These are phyloP conservation scores for Osmoderma eremita DNA, from an alignment of 2,888 invertebrate genomes.

Conservation along the genomic window DNA sequence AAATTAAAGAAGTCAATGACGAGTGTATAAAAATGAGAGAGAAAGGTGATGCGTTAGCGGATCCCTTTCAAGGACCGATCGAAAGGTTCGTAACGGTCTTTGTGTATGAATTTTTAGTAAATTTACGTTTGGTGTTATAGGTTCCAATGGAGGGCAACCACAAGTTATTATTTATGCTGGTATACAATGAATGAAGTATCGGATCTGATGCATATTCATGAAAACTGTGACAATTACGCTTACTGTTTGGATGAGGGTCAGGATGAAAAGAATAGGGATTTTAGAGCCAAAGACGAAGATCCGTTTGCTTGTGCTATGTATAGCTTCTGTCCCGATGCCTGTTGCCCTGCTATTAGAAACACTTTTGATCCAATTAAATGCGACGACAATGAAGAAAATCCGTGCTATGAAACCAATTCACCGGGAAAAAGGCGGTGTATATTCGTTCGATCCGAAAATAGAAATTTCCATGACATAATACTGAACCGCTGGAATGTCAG, in stretches of 20 bases:
- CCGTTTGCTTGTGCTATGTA: conserved; percentile 71
- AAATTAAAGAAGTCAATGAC: conserved; percentile 63
- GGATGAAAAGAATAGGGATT: conserved; percentile 66
- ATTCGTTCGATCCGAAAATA: conserved; percentile 57
- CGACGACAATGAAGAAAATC: conserved; percentile 63
- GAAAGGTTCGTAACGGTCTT: conserved; percentile 11
- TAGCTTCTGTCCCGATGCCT: conserved; percentile 75
- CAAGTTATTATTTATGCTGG: conserved; percentile 76
- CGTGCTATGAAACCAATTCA: conserved; percentile 65
- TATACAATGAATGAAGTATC: conserved; percentile 69
- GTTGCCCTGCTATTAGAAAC: conserved; percentile 67
- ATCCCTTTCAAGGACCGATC: conserved; percentile 66
- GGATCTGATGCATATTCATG: conserved; percentile 66
- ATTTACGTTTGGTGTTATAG: conserved; percentile 47
- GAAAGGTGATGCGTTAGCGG: conserved; percentile 63
- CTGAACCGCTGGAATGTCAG: conserved; percentile 71
- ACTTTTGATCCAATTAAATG: conserved; percentile 63
- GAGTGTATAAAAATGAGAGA: conserved; percentile 65
- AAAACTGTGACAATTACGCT: conserved; percentile 72
- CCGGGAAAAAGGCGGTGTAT: conserved; percentile 57
- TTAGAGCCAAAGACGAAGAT: conserved; percentile 67
- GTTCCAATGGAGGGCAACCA: conserved; percentile 72
- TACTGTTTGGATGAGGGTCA: conserved; percentile 65
- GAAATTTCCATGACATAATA: conserved; percentile 64
- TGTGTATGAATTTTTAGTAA: conserved; percentile 40